Conservation (phyloP, 2,888 invertebrate genomes). For the Pristionchus maxplancki region DNA sequence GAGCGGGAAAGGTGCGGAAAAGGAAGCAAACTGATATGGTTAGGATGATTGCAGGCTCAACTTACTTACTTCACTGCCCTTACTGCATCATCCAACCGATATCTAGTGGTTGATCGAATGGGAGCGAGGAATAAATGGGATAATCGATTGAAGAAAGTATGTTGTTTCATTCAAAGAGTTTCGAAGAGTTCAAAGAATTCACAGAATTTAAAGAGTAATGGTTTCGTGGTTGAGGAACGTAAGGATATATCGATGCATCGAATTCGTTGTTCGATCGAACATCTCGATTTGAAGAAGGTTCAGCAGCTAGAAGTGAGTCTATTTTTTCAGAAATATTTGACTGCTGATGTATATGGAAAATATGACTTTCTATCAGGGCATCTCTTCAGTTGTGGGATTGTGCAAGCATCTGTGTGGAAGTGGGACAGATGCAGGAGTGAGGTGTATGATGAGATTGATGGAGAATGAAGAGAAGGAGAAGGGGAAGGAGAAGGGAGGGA, state of each 20-base stretch:
- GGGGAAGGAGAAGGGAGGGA: background rate
- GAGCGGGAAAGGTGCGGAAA: slow-evolving; percentile 64
- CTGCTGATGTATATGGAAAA: background rate
- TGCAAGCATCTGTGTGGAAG: slow-evolving; percentile 75
- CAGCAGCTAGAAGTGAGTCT: slow-evolving; percentile 9
- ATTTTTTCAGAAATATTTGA: slow-evolving; percentile 25
- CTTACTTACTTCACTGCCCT: slow-evolving; percentile 71
- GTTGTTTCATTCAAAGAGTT: background rate
- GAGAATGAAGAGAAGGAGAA: slow-evolving; percentile 10
- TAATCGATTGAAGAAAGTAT: slow-evolving; percentile 54
- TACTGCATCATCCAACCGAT: slow-evolving; percentile 61
- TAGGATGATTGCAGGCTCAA: slow-evolving; percentile 58
- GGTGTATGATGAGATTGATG: slow-evolving; percentile 54
- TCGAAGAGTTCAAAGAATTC: too few species aligned
- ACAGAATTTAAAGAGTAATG: background rate
- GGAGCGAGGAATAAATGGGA: slow-evolving; percentile 71
- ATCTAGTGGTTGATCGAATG: slow-evolving; percentile 69
- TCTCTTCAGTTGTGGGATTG: slow-evolving; percentile 58
- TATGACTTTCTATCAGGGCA: slow-evolving; percentile 57
- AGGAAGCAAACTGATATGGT: background rate
- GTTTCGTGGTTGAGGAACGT: slow-evolving; percentile 58
- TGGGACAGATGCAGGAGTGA: slow-evolving; percentile 71
- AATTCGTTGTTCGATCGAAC: slow-evolving; percentile 72
- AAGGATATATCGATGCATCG: slow-evolving; percentile 59
- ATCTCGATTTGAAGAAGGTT: slow-evolving; percentile 67